phyloP scores from a whole-genome alignment of 2,888 invertebrate genomes.

The Drosophila nr. medialis region DNA sequence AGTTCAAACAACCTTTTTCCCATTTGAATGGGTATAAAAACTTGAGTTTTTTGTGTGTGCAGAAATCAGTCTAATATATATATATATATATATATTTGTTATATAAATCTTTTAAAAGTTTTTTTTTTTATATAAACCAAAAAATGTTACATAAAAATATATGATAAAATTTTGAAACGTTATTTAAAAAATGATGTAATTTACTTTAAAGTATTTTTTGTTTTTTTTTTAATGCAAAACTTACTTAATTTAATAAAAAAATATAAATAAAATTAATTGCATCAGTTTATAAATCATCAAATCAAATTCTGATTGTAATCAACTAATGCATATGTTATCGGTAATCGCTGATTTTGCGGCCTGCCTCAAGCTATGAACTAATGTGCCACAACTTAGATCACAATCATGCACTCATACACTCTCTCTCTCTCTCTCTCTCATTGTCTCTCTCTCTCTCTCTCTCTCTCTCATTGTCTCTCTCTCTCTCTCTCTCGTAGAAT shows the following conservation, averaged over 20 bases:
- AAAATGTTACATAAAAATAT: background rate
- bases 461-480: background rate
- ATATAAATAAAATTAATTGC: too few relatives aligned
- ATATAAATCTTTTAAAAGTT: background rate
- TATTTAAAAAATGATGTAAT: background rate
- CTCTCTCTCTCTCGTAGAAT: slow-evolving; percentile 52
- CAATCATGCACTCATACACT: background rate
- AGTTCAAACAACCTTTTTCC: background rate
- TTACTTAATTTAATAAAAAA: too few relatives aligned
- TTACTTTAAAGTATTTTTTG: background rate
- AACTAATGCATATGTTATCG: background rate
- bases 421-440: background rate
- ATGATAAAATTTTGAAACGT: too few relatives aligned
- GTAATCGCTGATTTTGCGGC: background rate
- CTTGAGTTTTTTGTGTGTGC: background rate
- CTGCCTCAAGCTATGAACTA: slow-evolving; percentile 35
- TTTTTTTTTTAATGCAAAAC: too few relatives aligned
- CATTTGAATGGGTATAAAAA: background rate
- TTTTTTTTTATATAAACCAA: background rate
- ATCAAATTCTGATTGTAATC: background rate
- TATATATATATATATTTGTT: background rate
- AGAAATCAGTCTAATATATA: background rate
- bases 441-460: background rate
- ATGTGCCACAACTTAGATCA: background rate
- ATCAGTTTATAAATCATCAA: too few relatives aligned